phyloP scores from a whole-genome alignment of 2,113 vertebrate species.

The Lepus europaeus region DNA sequence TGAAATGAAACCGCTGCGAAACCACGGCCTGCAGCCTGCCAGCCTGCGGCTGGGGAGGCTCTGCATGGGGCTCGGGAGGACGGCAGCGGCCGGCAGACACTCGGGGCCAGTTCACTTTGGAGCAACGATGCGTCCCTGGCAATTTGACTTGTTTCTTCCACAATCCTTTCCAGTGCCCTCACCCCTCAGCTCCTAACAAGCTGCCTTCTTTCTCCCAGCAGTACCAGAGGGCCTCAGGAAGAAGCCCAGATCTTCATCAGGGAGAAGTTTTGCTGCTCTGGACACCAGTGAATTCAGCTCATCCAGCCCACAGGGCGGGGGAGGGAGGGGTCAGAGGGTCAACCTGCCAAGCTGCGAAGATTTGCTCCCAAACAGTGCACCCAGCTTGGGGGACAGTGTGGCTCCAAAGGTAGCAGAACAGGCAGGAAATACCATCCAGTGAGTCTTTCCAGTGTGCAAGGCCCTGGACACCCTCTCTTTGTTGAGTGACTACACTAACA shows the following conservation, averaged over 20 bases:
- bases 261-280: neutral
- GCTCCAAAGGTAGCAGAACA: neutral
- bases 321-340: neutral
- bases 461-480: neutral
- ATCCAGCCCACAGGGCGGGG: neutral
- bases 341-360: neutral
- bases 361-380: neutral
- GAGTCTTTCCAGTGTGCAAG: neutral
- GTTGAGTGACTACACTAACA: neutral
- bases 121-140: neutral
- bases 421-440: neutral
- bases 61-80: slow-evolving; percentile 59
- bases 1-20: slow-evolving; percentile 82
- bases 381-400: neutral
- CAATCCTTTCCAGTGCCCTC: neutral
- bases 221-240: neutral
- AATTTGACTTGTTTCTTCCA: neutral
- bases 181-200: neutral
- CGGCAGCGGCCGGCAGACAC: slow-evolving; percentile 53
- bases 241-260: neutral
- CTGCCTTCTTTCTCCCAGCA: neutral
- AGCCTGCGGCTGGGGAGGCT: slow-evolving; percentile 75
- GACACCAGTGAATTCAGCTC: neutral
- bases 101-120: neutral
- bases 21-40: slow-evolving; percentile 64